Percentiles rank a stretch among this genome's conserved stretches.
Conservation (phyloP, 2,888 invertebrate species). For the Apeira syringaria region DNA sequence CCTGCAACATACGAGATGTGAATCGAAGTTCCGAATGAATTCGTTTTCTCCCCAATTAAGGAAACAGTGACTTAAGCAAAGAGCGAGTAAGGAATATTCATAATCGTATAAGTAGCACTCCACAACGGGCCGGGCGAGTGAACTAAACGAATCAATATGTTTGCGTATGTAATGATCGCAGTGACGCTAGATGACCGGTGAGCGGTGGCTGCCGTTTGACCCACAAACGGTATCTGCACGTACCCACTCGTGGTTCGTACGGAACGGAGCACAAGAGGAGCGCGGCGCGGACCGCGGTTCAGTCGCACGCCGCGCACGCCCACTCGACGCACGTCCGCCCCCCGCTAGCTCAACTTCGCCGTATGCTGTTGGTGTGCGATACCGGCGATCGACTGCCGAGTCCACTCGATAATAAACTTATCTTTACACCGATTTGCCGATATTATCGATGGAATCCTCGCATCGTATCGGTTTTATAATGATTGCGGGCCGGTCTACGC, state of each 20-base stretch:
- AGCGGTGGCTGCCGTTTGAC: conserved; percentile 47
- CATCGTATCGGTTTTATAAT: conserved; percentile 16
- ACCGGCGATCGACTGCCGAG: background rate
- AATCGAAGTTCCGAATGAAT: no score
- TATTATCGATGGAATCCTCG: conserved; percentile 9
- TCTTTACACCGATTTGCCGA: conserved; percentile 12
- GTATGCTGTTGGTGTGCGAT: conserved; percentile 1
- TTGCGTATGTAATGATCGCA: conserved; percentile 47
- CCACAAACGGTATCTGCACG: conserved; percentile 47
- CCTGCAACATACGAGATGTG: no score
- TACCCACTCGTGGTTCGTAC: no score
- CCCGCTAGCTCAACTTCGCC: background rate
- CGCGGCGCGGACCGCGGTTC: conserved; percentile 18
- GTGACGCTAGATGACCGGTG: no score
- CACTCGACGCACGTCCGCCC: conserved; percentile 17
- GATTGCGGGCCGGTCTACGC: conserved; percentile 12
- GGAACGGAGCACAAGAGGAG: no score
- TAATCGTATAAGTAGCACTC: conserved; percentile 31
- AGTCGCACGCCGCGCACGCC: conserved; percentile 14
- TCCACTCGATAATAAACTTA: conserved; percentile 19
- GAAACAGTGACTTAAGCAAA: no score
- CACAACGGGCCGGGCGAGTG: conserved; percentile 42
- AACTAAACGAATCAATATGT: conserved; percentile 40
- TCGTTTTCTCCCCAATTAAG: no score
- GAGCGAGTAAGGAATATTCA: no score